A percentile compares a stretch with the other conserved stretches of the same genome.
phyloP scores from a whole-genome alignment of 1,140 invertebrate species.

The Gonioctena quinquepunctata region DNA sequence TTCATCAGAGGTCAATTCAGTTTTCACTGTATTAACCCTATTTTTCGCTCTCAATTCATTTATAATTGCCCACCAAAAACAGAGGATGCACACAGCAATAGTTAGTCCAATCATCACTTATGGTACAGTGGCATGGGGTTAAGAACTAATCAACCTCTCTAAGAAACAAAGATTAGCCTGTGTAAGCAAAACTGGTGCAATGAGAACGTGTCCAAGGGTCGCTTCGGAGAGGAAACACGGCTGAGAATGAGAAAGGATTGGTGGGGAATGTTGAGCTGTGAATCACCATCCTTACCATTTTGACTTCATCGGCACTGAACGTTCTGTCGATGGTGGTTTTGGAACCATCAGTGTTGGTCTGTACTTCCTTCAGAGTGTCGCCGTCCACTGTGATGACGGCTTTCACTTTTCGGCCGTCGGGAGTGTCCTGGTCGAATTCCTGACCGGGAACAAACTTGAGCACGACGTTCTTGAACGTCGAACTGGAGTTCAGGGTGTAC shows the following conservation, averaged over 20 bases:
- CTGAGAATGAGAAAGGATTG: slow-evolving; percentile 3
- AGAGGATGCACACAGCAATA: too few species aligned
- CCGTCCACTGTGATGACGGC: slow-evolving; percentile 67
- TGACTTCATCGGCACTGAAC: slow-evolving; percentile 72
- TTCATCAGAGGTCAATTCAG: too few species aligned
- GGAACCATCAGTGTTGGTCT: slow-evolving; percentile 70
- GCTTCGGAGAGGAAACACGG: too few species aligned
- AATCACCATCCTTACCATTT: slow-evolving; percentile 59
- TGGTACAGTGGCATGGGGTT: too few species aligned
- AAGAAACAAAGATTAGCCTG: too few species aligned
- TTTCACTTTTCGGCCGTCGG: slow-evolving; percentile 84
- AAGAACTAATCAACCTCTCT: too few species aligned
- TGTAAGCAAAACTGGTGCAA: too few species aligned
- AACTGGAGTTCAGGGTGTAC: slow-evolving; percentile 76
- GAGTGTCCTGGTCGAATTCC: slow-evolving; percentile 84
- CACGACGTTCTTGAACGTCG: slow-evolving; percentile 81
- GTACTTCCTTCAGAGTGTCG: slow-evolving; percentile 71
- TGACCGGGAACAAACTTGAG: slow-evolving; percentile 80
- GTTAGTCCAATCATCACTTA: too few species aligned
- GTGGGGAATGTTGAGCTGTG: neutral
- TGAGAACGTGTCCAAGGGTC: too few species aligned
- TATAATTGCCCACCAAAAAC: too few species aligned
- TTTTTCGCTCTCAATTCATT: too few species aligned
- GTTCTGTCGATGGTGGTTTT: slow-evolving; percentile 68
- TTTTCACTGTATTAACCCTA: too few species aligned